Base-by-base conservation (phyloP, 2,888 invertebrate species). In the Dicranocentrus wangi region DNA sequence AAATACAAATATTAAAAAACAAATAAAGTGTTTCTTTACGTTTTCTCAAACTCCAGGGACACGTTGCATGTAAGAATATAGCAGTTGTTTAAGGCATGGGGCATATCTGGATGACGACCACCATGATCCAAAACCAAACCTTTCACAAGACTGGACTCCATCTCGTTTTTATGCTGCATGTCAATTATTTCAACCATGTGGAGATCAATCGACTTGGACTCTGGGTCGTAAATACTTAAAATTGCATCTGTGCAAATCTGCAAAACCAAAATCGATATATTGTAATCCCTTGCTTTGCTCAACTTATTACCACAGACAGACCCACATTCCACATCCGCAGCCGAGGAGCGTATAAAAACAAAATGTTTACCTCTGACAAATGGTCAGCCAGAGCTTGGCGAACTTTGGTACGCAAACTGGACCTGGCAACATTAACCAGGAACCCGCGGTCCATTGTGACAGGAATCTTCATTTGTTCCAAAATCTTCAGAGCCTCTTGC, bases 131-230 rank as follows among this genome's bases (percentile, higher is more conserved):
- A 89, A 0, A 99, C 99, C 84, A 92, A 87, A 89, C 97, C 97
- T 88, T 93, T 93, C 72, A 99, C 91, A 68, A 98, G 90, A 79
- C 91, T 90, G 0, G 95, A 95, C 87, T 96, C 95, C 0, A 93
- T 92, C 39, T 94, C 93, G 68, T 94, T 94, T 89, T 95, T 94
- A 87, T 96, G 96, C 87, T 97, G 95, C 99, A 99, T 99, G 88
- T 99, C 97, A 96, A 98, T 97, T 72, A 99, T 91, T 89, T 99
- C 99, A 53, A 99, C 93, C 99, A 99, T 99, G 88, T 99, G 97
- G 83, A 99, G 91, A 90, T 99, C 99, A 2, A 96, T 88, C 13
- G 90, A 89, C 63, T 88, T 87, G 70, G 88, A 89, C 28, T 85
- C 92, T 0, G 92, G 92, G 0, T 89, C 90, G 15, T 84, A 87